Evolutionary conservation across 1,140 invertebrate genomes (phyloP).

Genomic region (Meloidogyne chitwoodi): DNA sequence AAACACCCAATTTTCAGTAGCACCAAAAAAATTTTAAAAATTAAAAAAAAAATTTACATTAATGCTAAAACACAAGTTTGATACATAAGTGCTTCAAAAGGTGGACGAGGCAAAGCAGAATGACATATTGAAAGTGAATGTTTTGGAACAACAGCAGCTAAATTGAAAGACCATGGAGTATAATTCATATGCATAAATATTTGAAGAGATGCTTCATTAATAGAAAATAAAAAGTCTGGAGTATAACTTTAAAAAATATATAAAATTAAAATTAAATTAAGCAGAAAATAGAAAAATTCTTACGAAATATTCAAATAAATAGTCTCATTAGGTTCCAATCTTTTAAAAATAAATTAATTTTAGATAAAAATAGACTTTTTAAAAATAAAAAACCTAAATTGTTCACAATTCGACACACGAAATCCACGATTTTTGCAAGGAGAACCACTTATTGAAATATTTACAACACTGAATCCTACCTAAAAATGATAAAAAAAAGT

Average conservation of each 20-base stretch:
- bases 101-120: slow-evolving; percentile 71
- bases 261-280: neutral
- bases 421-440: slow-evolving; percentile 82
- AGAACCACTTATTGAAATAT: slow-evolving; percentile 73
- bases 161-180: slow-evolving; percentile 70
- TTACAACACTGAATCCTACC: slow-evolving; percentile 69
- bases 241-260: slow-evolving; percentile 68
- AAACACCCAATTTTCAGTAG: too few relatives aligned
- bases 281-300: slow-evolving; percentile 33
- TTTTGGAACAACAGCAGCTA: slow-evolving; percentile 76
- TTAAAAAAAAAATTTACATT: slow-evolving; percentile 38
- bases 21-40: neutral
- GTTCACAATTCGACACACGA: slow-evolving; percentile 75
- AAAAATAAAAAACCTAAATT: slow-evolving; percentile 65
- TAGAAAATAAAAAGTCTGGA: slow-evolving; percentile 82
- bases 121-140: slow-evolving; percentile 73
- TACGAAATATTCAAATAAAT: slow-evolving; percentile 78
- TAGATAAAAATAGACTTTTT: too few relatives aligned
- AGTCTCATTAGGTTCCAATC: slow-evolving; percentile 75
- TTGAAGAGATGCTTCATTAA: slow-evolving; percentile 68
- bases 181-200: slow-evolving; percentile 64
- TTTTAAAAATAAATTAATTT: neutral
- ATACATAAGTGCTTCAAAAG: slow-evolving; percentile 75
- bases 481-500: slow-evolving; percentile 49
- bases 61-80: slow-evolving; percentile 66